phyloP scores from a whole-genome alignment of 2,113 vertebrate species.

The Phrynocephalus versicolor region DNA sequence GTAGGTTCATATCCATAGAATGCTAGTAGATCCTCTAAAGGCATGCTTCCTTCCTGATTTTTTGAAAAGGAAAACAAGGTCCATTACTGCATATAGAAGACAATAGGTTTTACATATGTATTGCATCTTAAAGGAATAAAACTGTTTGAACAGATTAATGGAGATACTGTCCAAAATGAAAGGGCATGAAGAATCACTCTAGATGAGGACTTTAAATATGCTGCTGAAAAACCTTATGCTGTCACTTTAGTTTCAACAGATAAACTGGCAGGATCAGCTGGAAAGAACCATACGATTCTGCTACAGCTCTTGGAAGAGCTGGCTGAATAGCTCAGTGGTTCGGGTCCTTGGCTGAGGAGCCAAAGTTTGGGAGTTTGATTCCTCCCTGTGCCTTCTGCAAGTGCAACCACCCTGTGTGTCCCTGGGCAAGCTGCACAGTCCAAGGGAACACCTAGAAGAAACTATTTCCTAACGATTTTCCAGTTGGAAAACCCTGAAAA shows the following conservation, averaged over 20 bases:
- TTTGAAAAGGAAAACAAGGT: conserved; percentile 15
- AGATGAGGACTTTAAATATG: background rate
- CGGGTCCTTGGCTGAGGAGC: too few species aligned
- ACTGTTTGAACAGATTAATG: background rate
- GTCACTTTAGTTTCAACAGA: background rate
- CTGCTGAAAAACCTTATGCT: background rate
- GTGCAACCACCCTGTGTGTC: too few species aligned
- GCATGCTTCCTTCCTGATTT: conserved; percentile 94
- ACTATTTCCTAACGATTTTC: too few species aligned
- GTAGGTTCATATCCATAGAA: conserved; percentile 95
- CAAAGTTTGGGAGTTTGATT: too few species aligned
- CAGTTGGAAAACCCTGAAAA: too few species aligned
- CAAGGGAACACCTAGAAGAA: too few species aligned
- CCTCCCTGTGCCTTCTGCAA: too few species aligned
- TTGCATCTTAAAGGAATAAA: background rate
- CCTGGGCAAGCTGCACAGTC: too few species aligned
- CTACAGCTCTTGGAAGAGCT: too few species aligned
- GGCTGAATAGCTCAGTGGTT: too few species aligned
- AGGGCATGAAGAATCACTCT: background rate
- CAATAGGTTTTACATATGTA: background rate
- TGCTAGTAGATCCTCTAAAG: conserved; percentile 91
- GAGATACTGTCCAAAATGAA: background rate
- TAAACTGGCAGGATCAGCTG: background rate
- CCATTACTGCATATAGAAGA: background rate
- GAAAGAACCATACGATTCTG: background rate